Base-by-base conservation (phyloP, 2,888 invertebrate genomes). In the Abrostola tripartita region DNA sequence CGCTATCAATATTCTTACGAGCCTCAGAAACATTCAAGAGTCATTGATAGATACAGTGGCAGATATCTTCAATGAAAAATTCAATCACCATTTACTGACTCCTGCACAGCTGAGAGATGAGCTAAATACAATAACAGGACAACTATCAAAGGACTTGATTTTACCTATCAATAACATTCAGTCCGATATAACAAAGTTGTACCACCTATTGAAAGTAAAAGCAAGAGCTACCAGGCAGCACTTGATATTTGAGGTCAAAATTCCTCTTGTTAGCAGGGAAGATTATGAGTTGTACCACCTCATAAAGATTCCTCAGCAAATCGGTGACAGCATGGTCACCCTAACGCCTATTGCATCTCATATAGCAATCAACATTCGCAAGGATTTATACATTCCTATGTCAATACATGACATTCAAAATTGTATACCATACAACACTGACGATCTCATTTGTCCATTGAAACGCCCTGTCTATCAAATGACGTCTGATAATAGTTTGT, bases 51-150 rank as follows among this genome's bases (percentile, higher is more conserved):
- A 60, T 11, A 38, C 38, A 5, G 44, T 59, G 14, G 37, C 42
- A 6, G 51, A 52, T 6, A 59, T 52, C 11, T 41, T 37, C 7
- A 14, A 59, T 37, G 59, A 41, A 9, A 41, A 41, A 8, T 41
- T 52, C 10, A 51, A 52, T 37, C 35, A 41, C 4, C 37, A 59
- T 52, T 37, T 59, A 5, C 11, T 59, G 14, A 10, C 58, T 10
- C 58, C 42, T 11, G 52, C 50, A 42, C 41, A 59, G 37, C 11
- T 52, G n/a, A 50, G 12, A 52, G 10, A 7, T 10, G 41, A 59
- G n/a, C 40, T 59, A 6, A 59, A 51, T 11, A 52, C 14, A 2
- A 59, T 59, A 12, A 37, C 58, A 8, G 41, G 58, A 4, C 14
- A 59, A 52, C 1, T 59, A 24, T 50, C 51, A 9, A 41, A 41